Conservation (phyloP, 2,888 invertebrate genomes). For the Conchocele bisecta region DNA sequence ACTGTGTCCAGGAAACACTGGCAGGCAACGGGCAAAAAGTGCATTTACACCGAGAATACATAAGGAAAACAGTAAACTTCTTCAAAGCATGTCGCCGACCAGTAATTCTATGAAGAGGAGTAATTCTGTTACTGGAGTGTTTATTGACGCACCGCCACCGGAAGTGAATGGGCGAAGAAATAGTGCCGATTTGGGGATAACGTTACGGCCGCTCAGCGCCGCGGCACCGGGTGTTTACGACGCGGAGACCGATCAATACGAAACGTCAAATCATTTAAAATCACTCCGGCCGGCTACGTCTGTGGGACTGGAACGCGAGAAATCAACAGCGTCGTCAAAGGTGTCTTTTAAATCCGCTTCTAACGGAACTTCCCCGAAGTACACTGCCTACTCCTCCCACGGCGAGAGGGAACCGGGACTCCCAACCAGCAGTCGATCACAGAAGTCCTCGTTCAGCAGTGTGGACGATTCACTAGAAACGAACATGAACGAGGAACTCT, state of each 20-base stretch:
- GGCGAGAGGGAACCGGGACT: constrained; percentile 59
- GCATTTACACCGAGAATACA: background rate
- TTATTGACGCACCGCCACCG: constrained; percentile 64
- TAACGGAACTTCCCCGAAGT: constrained; percentile 9
- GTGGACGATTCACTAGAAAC: constrained; percentile 63
- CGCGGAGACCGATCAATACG: background rate
- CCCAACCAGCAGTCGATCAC: background rate
- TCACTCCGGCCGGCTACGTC: constrained; percentile 44
- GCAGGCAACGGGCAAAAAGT: constrained; percentile 14
- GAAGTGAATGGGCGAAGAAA: constrained; percentile 45
- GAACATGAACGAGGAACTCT: constrained; percentile 70
- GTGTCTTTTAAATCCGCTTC: constrained; percentile 24
- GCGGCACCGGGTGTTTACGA: constrained; percentile 29
- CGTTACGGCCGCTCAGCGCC: constrained; percentile 60
- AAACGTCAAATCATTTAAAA: background rate
- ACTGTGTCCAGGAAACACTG: constrained; percentile 49
- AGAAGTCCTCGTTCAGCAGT: constrained; percentile 35
- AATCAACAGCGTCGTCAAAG: constrained; percentile 35
- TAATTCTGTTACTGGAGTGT: constrained; percentile 73
- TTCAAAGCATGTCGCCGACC: constrained; percentile 40
- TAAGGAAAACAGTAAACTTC: constrained; percentile 17
- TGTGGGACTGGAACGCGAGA: constrained; percentile 44
- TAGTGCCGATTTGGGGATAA: constrained; percentile 55
- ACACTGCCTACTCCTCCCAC: constrained; percentile 67
- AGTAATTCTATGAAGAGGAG: constrained; percentile 49